Conservation (phyloP, 2,797 vertebrate species). For the Neomorphus geoffroyi region DNA sequence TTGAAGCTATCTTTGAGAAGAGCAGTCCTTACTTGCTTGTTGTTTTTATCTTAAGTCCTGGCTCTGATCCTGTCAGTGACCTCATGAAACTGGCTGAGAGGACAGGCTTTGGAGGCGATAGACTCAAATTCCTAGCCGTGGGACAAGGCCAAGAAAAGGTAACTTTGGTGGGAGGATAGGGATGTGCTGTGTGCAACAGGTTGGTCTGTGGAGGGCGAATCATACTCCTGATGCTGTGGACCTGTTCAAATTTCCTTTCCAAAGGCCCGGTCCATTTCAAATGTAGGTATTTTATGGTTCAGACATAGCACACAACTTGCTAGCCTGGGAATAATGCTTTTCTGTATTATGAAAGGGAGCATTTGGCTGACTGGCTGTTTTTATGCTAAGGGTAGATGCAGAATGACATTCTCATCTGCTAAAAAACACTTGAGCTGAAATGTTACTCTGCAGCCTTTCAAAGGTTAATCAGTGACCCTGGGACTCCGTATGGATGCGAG, state of each 20-base stretch:
- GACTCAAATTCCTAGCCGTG: constrained; percentile 94
- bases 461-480: not conserved
- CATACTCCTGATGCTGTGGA: not conserved
- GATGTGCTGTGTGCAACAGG: not conserved
- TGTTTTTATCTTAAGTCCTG: constrained; percentile 94
- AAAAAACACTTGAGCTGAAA: not conserved
- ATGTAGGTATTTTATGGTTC: not conserved
- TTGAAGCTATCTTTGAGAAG: constrained; percentile 89
- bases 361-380: not conserved
- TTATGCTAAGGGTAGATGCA: not conserved
- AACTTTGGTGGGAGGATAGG: not conserved
- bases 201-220: not conserved
- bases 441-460: not conserved
- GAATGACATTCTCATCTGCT: not conserved
- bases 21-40: constrained; percentile 91
- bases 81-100: constrained; percentile 91
- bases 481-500: not conserved
- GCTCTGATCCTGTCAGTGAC: constrained; percentile 92
- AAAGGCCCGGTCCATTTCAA: not conserved
- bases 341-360: not conserved
- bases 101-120: constrained; percentile 84
- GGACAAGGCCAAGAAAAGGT: constrained; percentile 98
- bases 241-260: not conserved
- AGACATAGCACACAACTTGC: not conserved
- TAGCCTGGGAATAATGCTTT: not conserved